Percentiles rank a stretch among this genome's conserved stretches.
Conservation (phyloP, 2,888 invertebrate genomes). For the Andrena camellia region DNA sequence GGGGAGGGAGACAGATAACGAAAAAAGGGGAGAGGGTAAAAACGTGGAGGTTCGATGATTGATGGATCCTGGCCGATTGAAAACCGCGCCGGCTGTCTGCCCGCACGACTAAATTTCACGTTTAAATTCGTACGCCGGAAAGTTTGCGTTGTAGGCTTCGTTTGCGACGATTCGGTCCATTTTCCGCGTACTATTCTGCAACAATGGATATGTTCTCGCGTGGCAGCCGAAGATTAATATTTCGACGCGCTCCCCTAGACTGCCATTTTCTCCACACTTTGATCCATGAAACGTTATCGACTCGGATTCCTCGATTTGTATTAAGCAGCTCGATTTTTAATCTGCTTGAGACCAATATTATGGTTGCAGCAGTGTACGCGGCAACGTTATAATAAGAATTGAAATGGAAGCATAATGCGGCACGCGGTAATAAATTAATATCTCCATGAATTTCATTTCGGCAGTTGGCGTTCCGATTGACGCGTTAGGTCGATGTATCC, state of each 20-base stretch:
- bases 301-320: conserved; percentile 1
- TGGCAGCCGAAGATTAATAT: conserved; percentile 15
- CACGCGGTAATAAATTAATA: conserved; percentile 19
- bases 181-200: conserved; percentile 19
- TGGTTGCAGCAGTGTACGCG: neutral
- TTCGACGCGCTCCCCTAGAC: neutral
- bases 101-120: conserved; percentile 68
- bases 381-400: no score
- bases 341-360: no score
- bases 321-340: neutral
- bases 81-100: conserved; percentile 70
- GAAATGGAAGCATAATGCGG: no score
- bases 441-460: conserved; percentile 27
- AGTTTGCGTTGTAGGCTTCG: conserved; percentile 57
- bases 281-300: neutral
- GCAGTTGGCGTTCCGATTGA: conserved; percentile 46
- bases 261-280: neutral
- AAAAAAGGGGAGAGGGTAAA: conserved; percentile 34
- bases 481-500: conserved; percentile 12
- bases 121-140: conserved; percentile 65
- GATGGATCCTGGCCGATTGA: conserved; percentile 76
- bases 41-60: conserved; percentile 71
- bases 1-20: conserved; percentile 7
- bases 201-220: conserved; percentile 10
- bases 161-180: conserved; percentile 47